These are phyloP conservation scores for Drosophila busckii DNA, from an alignment of 1,140 invertebrate species.

Conservation along the genomic window DNA sequence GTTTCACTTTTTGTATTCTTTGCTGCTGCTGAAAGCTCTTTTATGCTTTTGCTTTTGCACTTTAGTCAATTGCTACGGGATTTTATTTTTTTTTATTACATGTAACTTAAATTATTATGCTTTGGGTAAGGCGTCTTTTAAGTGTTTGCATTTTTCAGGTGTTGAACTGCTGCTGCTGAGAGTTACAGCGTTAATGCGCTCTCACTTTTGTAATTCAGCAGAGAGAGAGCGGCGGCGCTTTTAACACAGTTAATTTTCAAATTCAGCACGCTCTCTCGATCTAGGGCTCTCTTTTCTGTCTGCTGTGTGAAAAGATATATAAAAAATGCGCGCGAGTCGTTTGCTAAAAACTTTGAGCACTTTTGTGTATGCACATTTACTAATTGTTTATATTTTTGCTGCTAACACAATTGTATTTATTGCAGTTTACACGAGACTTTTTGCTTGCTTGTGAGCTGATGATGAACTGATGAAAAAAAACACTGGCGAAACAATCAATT, in stretches of 20 bases:
- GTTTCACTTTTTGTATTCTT: conserved; percentile 38
- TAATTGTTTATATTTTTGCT: conserved; percentile 16
- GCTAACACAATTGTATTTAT: too few species aligned
- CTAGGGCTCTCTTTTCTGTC: conserved; percentile 15
- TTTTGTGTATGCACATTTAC: conserved; percentile 4
- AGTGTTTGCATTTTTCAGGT: too few species aligned
- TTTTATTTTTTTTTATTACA: too few species aligned
- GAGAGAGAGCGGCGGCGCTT: conserved; percentile 6
- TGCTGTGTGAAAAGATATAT: conserved; percentile 55
- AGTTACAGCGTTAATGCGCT: conserved; percentile 13
- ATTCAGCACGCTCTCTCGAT: conserved; percentile 15
- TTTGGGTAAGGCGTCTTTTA: too few species aligned
- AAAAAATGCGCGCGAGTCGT: conserved; percentile 62
- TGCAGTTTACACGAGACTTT: too few species aligned
- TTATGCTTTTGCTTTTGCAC: conserved; percentile 28
- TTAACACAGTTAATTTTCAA: conserved; percentile 6
- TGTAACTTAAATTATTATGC: too few species aligned
- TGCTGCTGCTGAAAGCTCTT: conserved; percentile 23
- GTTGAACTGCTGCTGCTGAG: too few species aligned
- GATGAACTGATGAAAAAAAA: conserved; percentile 2
- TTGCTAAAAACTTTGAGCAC: conserved; percentile 36
- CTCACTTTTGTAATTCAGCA: conserved; percentile 27
- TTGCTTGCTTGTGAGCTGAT: too few species aligned
- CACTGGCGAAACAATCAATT: conserved; percentile 3
- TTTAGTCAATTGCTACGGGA: conserved; percentile 22